These are phyloP conservation scores for Steinernema carpocapsae DNA, from an alignment of 2,888 invertebrate species.

Conservation along the genomic window DNA sequence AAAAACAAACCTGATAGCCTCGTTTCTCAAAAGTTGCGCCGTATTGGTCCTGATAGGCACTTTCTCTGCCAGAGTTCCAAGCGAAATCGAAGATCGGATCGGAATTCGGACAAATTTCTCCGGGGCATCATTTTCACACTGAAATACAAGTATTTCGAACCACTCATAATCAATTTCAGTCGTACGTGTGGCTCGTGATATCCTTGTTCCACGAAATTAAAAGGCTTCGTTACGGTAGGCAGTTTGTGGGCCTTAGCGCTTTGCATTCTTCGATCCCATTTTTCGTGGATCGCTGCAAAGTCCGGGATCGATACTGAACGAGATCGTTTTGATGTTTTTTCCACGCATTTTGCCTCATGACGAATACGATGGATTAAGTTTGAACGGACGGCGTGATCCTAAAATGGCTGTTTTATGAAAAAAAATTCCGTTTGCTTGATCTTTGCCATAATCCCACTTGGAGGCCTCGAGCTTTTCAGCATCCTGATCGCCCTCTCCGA, in stretches of 20 bases:
- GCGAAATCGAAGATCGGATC: neutral
- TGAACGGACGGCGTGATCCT: slow-evolving; percentile 40
- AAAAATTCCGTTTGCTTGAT: no score
- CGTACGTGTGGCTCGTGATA: slow-evolving; percentile 21
- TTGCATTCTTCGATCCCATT: slow-evolving; percentile 34
- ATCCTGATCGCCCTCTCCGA: slow-evolving; percentile 25
- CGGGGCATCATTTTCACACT: slow-evolving; percentile 22
- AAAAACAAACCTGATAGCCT: neutral
- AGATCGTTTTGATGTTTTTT: neutral
- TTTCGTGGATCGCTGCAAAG: slow-evolving; percentile 36
- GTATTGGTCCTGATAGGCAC: slow-evolving; percentile 5
- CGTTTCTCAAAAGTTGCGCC: slow-evolving; percentile 10
- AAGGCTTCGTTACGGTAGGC: slow-evolving; percentile 33
- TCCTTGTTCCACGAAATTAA: slow-evolving; percentile 8
- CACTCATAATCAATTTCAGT: neutral
- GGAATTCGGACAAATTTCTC: slow-evolving; percentile 15
- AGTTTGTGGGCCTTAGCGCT: neutral
- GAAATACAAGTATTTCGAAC: neutral
- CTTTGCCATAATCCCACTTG: slow-evolving; percentile 37
- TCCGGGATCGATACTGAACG: slow-evolving; percentile 36
- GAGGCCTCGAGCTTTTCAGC: slow-evolving; percentile 29
- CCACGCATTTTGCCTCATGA: slow-evolving; percentile 33
- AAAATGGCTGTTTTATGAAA: neutral
- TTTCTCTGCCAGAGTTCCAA: slow-evolving; percentile 14
- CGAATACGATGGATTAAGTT: slow-evolving; percentile 34